Percentiles rank a stretch among this genome's conserved stretches.
phyloP scores from a whole-genome alignment of 1,140 invertebrate genomes.

The Dendroctonus valens region DNA sequence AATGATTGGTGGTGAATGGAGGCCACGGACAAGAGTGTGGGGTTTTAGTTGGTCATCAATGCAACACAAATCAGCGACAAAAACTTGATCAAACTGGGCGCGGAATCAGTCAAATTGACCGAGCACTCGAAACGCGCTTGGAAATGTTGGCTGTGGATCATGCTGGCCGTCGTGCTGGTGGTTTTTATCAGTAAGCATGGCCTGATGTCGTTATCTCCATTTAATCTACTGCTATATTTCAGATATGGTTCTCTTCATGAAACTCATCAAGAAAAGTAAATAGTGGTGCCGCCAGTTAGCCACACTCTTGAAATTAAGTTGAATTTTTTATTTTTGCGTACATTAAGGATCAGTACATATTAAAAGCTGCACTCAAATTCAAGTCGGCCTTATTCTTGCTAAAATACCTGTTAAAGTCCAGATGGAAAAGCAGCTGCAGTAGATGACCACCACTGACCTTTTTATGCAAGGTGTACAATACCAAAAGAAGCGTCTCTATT shows the following conservation, averaged over 20 bases:
- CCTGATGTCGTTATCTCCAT: neutral
- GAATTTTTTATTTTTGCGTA: too few relatives aligned
- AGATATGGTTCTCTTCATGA: slow-evolving; percentile 83
- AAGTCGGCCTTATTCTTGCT: slow-evolving; percentile 50
- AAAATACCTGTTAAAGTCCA: slow-evolving; percentile 77
- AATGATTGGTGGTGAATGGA: neutral
- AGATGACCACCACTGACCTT: slow-evolving; percentile 66
- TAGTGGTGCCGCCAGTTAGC: neutral
- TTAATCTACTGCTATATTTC: slow-evolving; percentile 46
- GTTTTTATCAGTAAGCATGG: slow-evolving; percentile 80
- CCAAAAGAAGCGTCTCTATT: slow-evolving; percentile 59
- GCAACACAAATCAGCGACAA: slow-evolving; percentile 75
- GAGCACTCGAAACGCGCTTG: slow-evolving; percentile 83
- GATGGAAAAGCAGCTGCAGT: slow-evolving; percentile 65
- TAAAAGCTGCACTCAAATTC: slow-evolving; percentile 32
- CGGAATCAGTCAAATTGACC: slow-evolving; percentile 77
- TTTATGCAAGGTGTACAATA: slow-evolving; percentile 61
- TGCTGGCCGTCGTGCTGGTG: slow-evolving; percentile 77
- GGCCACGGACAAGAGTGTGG: neutral
- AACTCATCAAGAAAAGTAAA: slow-evolving; percentile 65
- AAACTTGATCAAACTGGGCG: slow-evolving; percentile 73
- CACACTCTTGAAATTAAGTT: too few relatives aligned
- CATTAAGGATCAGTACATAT: slow-evolving; percentile 9
- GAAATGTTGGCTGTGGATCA: slow-evolving; percentile 92
- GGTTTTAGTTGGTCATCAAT: slow-evolving; percentile 65